These are phyloP conservation scores for Tipula vernalis DNA, from an alignment of 2,888 invertebrate genomes.

Conservation along the genomic window DNA sequence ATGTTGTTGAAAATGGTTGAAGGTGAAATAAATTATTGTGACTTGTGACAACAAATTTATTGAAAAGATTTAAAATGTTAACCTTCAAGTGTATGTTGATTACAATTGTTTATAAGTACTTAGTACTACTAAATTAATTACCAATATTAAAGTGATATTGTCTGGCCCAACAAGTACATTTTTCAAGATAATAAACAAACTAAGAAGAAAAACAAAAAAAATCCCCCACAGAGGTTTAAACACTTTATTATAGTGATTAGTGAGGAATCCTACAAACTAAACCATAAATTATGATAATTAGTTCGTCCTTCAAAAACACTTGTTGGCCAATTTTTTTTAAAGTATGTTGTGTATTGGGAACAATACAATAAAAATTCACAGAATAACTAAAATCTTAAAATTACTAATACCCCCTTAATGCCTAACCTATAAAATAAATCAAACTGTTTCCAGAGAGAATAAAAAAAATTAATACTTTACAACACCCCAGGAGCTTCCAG, in stretches of 20 bases:
- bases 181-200: not conserved
- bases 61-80: not conserved
- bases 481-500: not conserved
- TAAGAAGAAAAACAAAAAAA: not conserved
- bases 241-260: not conserved
- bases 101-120: not conserved
- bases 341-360: not conserved
- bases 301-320: not conserved
- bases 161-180: not conserved
- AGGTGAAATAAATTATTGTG: not conserved
- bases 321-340: not conserved
- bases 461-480: not conserved
- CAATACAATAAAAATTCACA: not conserved
- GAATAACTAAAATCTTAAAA: not conserved
- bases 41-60: not conserved
- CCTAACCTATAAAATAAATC: not conserved
- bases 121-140: not conserved
- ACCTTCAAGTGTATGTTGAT: no score
- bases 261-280: not conserved
- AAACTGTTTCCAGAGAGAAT: not conserved
- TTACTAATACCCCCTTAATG: not conserved
- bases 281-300: not conserved
- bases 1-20: not conserved
- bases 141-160: not conserved
- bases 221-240: not conserved